Evolutionary conservation across 2,888 invertebrate genomes (phyloP), one percentile per base, ranked within the genome.

Genomic region (Halictus ligatus): DNA sequence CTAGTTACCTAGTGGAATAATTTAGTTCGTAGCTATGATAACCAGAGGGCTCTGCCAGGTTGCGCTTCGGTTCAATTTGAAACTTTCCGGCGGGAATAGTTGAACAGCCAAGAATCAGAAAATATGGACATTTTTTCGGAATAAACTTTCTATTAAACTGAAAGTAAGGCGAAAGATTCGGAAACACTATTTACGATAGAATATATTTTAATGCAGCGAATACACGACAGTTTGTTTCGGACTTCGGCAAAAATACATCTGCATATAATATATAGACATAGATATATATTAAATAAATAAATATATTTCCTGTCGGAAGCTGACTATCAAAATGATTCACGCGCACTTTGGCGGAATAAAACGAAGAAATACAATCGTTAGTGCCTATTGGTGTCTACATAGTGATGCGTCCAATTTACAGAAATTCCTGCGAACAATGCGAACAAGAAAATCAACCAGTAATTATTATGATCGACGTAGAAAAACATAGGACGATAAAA

Each of bases 301-400:
- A 84, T 84, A 84, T 75, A 78, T 78, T 75, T 84, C 78, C 60
- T 60, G 60, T 64, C 46, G 83, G 71, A 84, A 71, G 46, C 40
- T 82, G 84, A 84, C 84, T 84, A 84, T 84, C 75, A 84, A 75
- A 78, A 82, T 82, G 78, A 84, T 82, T 75, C 75, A 43, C 75
- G 60, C 84, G 78, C 82, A 54, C 69, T 78, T 82, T 82, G 78
- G 82, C 82, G 82, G 35, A 78, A 46, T 82, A 78, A 81, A 84
- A 82, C 71, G 29, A 82, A 75, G 58, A 78, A 78, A 84, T 84
- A 78, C 82, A 75, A 78, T 75, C 50, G 40, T 82, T 80, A 80
- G 43, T 50, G 50, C n/a, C 46, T 69, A 58, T 50, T 13, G 13
- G 54, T 67, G 50, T 35, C 67, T 67, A 73, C 35, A 35, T 46